These are phyloP conservation scores for Hippocampus barbouri DNA, from an alignment of 2,113 vertebrate genomes.

Conservation along the genomic window DNA sequence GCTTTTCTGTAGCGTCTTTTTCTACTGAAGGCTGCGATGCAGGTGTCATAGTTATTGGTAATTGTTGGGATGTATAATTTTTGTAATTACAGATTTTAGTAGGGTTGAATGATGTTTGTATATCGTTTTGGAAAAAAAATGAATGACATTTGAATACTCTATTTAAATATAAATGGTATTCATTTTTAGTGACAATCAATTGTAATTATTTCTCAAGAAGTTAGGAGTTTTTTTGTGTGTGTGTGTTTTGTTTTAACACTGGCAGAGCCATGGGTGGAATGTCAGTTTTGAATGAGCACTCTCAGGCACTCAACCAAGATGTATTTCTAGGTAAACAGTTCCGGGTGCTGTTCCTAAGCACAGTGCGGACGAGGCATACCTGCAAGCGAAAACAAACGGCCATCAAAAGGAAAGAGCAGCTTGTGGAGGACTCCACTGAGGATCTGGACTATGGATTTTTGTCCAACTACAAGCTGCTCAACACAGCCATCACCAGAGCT, in stretches of 20 bases:
- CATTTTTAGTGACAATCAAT: no score
- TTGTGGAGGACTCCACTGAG: conserved; percentile 95
- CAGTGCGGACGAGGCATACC: conserved; percentile 93
- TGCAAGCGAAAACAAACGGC: conserved; percentile 99
- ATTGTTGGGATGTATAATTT: no score
- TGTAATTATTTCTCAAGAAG: neutral
- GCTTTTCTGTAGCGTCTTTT: no score
- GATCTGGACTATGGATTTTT: conserved; percentile 98
- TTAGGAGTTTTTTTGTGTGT: neutral
- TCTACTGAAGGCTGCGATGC: no score
- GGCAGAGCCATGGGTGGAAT: neutral
- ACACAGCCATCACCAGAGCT: conserved; percentile 97
- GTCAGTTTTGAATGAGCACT: neutral
- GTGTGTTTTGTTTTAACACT: neutral
- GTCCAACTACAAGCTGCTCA: conserved; percentile 98
- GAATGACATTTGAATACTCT: neutral
- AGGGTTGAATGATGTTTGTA: neutral
- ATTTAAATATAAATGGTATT: neutral
- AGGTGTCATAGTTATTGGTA: no score
- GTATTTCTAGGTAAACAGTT: conserved; percentile 88
- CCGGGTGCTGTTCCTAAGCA: conserved; percentile 95
- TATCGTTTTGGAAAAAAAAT: neutral
- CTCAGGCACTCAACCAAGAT: neutral
- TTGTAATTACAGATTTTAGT: neutral
- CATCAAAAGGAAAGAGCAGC: conserved; percentile 96